phyloP scores from a whole-genome alignment of 2,797 vertebrate species.

The Trachops cirrhosus region DNA sequence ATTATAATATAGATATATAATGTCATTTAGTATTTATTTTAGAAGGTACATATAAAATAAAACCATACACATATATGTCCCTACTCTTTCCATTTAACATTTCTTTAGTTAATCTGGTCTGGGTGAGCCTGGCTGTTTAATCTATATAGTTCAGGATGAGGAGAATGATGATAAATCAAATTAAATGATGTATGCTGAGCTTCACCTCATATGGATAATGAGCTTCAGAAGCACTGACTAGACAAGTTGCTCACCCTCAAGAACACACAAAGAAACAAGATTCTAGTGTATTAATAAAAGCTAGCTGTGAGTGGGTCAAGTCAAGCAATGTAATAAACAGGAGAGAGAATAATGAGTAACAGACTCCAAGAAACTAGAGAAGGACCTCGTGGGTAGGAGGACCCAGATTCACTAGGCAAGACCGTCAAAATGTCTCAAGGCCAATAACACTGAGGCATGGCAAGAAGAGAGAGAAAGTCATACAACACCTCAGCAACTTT shows the following conservation, averaged over 20 bases:
- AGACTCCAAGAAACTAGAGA: not conserved
- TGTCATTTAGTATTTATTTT: not conserved
- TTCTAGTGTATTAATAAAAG: not conserved
- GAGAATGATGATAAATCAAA: not conserved
- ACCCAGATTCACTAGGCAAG: not conserved
- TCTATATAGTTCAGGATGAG: not conserved
- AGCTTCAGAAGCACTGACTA: not conserved
- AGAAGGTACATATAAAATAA: not conserved
- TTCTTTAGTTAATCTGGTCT: not conserved
- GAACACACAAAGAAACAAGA: not conserved
- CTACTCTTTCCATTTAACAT: not conserved
- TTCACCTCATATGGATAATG: not conserved
- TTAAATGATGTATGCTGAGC: not conserved
- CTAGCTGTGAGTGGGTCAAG: not conserved
- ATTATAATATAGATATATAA: not conserved
- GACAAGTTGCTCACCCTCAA: not conserved
- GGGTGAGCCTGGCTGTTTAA: not conserved
- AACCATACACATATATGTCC: not conserved
- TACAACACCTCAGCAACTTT: not conserved
- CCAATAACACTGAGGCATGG: too few relatives aligned
- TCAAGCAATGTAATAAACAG: not conserved
- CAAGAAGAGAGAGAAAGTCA: too few relatives aligned
- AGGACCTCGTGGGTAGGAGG: not conserved
- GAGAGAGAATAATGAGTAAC: not conserved
- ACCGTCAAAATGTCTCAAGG: not conserved